Base-by-base conservation (phyloP, 2,113 vertebrate species). In the Peromyscus leucopus region DNA sequence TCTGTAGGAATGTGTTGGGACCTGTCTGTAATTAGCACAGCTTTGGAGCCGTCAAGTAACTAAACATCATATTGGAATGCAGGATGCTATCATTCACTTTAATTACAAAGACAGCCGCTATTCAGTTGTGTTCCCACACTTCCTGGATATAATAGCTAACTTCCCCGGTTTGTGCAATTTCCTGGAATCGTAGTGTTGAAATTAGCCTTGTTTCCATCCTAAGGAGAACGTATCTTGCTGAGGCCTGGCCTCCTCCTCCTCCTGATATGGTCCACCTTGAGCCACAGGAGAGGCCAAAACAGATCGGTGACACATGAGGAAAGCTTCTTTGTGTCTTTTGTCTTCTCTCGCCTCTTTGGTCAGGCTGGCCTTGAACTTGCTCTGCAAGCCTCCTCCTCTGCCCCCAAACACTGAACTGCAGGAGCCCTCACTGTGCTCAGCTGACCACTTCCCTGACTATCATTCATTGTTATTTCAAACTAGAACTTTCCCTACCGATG, bases 81-180 rank as follows among this genome's bases (percentile, higher is more conserved):
- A 78, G 86, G 92, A 96, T 28, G 21, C 79, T 93, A 95, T 97
- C 90, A 85, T 96, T 96, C 79, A 76, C 21, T 97, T 19, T 95
- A 75, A 96, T 97, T 97, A 96, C 89, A 95, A 97, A 97, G 94
- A 79, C 94, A 98, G 91, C 91, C 57, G 80, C 91, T 89, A 74
- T 91, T 94, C 92, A 96, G 51, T 96, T 71, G 84, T 89, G 42
- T 91, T 96, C 55, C 48, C 55, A 51, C 76, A 89, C 90, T 97
- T 97, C 96, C 97, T 96, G 89, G 76, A 96, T 92, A 93, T 97
- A 97, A 98, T 95, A 96, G 96, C 93, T 88, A 90, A 90, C 91
- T 97, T 97, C 92, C 95, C 94, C 36, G 89, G 95, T 97, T 97
- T 95, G 51, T 97, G 94, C 42, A 93, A 80, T 86, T 98, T 98